Percentiles rank a stretch among this genome's conserved stretches.
Conservation (phyloP, 2,797 vertebrate genomes). For the Benthosema pterotum region DNA sequence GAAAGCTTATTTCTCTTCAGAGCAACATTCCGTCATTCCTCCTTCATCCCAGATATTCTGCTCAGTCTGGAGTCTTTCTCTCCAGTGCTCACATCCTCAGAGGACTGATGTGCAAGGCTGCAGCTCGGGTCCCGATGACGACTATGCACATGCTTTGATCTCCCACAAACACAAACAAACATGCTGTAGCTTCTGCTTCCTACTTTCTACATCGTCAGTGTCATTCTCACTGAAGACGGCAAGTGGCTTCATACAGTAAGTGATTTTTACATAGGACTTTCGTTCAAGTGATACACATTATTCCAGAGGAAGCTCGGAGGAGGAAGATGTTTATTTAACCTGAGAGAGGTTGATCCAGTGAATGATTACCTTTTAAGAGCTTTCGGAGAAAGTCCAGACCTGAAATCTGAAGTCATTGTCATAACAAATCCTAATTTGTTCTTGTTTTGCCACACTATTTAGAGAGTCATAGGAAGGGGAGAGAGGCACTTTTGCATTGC, state of each 20-base stretch:
- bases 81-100: too few species aligned
- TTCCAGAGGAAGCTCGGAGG: slow-evolving; percentile 25
- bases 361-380: slow-evolving; percentile 3
- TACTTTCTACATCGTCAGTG: background rate
- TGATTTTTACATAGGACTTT: background rate
- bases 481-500: too few species aligned
- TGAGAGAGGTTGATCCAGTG: background rate
- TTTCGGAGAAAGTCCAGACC: slow-evolving; percentile 20
- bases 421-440: background rate
- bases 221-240: background rate
- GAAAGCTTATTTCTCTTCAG: too few species aligned
- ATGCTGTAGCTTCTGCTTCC: too few species aligned
- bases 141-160: too few species aligned
- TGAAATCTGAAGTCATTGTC: slow-evolving; percentile 42
- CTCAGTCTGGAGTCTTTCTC: too few species aligned
- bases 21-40: too few species aligned
- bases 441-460: background rate
- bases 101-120: too few species aligned
- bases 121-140: too few species aligned
- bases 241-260: background rate
- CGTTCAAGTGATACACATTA: slow-evolving; percentile 19
- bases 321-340: slow-evolving; percentile 25
- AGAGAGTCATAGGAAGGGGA: background rate
- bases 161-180: background rate
- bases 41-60: too few species aligned